A percentile compares a stretch with the other conserved stretches of the same genome.
These are phyloP conservation scores for Oenanthe oenanthe DNA, from an alignment of 2,113 vertebrate genomes.

Conservation along the genomic window DNA sequence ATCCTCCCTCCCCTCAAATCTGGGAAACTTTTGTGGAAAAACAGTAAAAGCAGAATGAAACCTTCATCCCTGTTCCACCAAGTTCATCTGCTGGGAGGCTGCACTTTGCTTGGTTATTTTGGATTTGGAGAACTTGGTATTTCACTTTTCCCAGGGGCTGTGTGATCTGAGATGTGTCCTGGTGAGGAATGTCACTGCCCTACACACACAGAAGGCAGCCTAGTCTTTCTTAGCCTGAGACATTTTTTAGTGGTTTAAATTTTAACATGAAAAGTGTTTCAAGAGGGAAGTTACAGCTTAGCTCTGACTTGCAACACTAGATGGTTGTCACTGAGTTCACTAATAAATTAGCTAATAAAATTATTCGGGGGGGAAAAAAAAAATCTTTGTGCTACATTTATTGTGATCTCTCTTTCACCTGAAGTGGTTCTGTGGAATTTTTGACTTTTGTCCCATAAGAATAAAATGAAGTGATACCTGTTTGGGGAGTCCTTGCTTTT, in stretches of 20 bases:
- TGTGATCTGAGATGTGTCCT: background rate
- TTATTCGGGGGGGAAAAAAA: background rate
- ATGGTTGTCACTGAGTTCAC: background rate
- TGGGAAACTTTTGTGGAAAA: background rate
- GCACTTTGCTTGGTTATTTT: accelerated
- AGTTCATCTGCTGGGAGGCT: background rate
- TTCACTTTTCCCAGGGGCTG: background rate
- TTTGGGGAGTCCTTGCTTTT: background rate
- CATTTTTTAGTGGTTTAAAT: background rate
- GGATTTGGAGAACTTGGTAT: accelerated
- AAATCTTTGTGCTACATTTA: background rate
- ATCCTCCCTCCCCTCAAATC: background rate
- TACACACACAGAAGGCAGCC: background rate
- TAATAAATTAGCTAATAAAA: background rate
- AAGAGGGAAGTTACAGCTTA: background rate
- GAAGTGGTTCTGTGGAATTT: background rate
- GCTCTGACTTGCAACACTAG: background rate
- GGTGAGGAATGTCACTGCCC: background rate
- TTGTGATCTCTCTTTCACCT: background rate
- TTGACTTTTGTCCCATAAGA: background rate
- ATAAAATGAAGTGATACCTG: background rate
- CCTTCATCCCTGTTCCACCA: background rate
- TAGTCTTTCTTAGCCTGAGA: background rate
- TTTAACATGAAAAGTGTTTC: background rate
- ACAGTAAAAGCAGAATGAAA: background rate